Conservation (phyloP, 2,113 vertebrate species). For the Serilophus lunatus region DNA sequence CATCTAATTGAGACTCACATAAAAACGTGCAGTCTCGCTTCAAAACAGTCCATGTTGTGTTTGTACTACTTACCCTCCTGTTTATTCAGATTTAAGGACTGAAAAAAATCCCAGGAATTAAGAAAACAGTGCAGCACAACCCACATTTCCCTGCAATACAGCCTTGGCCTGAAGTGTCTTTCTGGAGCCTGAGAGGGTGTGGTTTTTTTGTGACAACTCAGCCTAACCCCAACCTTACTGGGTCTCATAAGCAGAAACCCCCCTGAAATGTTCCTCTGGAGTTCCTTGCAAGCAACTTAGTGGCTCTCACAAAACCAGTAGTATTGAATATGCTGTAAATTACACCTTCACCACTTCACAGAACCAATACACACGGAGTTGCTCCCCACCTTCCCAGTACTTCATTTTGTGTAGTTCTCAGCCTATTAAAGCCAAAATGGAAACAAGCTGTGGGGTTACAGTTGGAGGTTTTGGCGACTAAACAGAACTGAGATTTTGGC, state of each 20-base stretch:
- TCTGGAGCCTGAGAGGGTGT: accelerated
- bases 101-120: not conserved
- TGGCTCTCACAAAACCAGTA: not conserved
- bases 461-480: not conserved
- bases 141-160: not conserved
- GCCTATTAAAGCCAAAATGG: not conserved
- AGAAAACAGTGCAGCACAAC: not conserved
- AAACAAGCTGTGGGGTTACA: not conserved
- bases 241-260: not conserved
- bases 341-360: not conserved
- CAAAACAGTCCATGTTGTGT: not conserved
- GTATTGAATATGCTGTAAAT: not conserved
- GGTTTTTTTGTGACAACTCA: not conserved
- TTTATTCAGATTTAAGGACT: not conserved
- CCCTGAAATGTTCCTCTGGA: not conserved
- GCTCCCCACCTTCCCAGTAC: not conserved
- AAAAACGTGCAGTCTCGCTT: not conserved
- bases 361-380: not conserved
- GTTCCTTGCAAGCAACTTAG: not conserved
- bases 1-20: not conserved
- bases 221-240: not conserved
- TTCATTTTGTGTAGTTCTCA: not conserved
- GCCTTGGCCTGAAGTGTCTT: not conserved
- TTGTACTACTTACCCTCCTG: not conserved
- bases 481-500: not conserved